Evolutionary conservation across 2,113 vertebrate genomes (phyloP).

Genomic region (Nanorana parkeri): DNA sequence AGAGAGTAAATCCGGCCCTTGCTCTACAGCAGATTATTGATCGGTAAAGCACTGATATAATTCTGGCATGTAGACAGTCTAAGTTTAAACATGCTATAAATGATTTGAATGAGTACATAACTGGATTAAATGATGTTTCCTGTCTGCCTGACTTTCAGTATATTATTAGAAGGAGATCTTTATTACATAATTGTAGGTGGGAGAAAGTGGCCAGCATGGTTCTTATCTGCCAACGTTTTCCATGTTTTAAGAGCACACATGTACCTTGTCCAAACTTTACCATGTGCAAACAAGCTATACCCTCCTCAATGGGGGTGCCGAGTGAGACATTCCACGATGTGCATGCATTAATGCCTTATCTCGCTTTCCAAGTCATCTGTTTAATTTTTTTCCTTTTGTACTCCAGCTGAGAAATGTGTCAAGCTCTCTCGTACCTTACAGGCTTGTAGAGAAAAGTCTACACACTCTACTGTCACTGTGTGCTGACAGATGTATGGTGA

Average conservation of each 20-base stretch:
- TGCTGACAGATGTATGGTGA: background rate
- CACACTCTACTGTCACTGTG: background rate
- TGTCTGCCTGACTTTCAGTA: no score
- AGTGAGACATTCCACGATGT: constrained; percentile 33
- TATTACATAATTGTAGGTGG: background rate
- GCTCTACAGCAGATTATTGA: no score
- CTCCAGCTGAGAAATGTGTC: background rate
- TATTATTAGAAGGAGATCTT: background rate
- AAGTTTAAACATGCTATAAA: no score
- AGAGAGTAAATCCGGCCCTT: no score
- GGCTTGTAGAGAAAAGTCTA: background rate
- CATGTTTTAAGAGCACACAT: constrained; percentile 8
- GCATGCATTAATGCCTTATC: constrained; percentile 7
- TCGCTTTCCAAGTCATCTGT: constrained; percentile 2
- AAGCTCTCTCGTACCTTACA: background rate
- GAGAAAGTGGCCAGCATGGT: constrained; percentile 2
- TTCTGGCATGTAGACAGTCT: no score
- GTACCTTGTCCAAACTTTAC: constrained; percentile 29
- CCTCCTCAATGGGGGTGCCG: constrained; percentile 20
- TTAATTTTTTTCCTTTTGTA: background rate
- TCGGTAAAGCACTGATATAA: no score
- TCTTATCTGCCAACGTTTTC: constrained; percentile 30
- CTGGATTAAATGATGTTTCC: no score
- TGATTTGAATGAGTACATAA: no score
- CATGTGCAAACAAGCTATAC: constrained; percentile 30